phyloP scores from a whole-genome alignment of 2,888 invertebrate species.

The Priocnemis perturbator region DNA sequence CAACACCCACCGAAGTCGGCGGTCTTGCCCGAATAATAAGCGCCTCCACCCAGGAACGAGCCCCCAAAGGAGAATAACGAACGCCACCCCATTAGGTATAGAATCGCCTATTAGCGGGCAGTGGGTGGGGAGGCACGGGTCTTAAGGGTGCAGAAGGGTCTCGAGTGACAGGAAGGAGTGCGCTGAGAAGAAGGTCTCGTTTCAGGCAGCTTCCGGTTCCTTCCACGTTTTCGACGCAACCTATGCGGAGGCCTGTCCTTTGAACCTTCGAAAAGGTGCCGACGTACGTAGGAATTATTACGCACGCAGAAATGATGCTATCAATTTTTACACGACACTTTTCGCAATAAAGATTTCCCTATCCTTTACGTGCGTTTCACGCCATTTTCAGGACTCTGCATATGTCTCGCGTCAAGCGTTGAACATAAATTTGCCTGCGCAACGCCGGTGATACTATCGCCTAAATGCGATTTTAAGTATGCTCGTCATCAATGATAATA shows the following conservation, averaged over 20 bases:
- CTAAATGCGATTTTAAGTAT: too few species aligned
- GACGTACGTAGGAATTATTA: too few species aligned
- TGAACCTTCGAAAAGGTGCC: not conserved
- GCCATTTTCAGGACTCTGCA: too few species aligned
- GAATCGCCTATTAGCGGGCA: conserved; percentile 54
- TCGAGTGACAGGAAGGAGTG: conserved; percentile 63
- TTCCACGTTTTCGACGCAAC: too few species aligned
- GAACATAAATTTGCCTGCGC: too few species aligned
- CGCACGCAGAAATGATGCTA: too few species aligned
- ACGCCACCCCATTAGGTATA: conserved; percentile 58
- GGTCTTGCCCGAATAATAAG: conserved; percentile 45
- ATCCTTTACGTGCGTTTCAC: too few species aligned
- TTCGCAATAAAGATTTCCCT: too few species aligned
- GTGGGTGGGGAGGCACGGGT: conserved; percentile 52
- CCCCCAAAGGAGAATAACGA: conserved; percentile 36
- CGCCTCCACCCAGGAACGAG: conserved; percentile 25
- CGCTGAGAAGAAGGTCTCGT: conserved; percentile 38
- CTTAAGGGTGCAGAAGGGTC: conserved; percentile 51
- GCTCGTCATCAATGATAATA: too few species aligned
- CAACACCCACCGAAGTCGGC: conserved; percentile 37
- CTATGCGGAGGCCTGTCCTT: not conserved
- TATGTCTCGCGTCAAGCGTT: too few species aligned
- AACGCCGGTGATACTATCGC: too few species aligned
- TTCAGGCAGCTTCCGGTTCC: conserved; percentile 49
- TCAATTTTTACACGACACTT: too few species aligned